Conservation (phyloP, 2,797 vertebrate species). For the Micropoecilia bifurca region DNA sequence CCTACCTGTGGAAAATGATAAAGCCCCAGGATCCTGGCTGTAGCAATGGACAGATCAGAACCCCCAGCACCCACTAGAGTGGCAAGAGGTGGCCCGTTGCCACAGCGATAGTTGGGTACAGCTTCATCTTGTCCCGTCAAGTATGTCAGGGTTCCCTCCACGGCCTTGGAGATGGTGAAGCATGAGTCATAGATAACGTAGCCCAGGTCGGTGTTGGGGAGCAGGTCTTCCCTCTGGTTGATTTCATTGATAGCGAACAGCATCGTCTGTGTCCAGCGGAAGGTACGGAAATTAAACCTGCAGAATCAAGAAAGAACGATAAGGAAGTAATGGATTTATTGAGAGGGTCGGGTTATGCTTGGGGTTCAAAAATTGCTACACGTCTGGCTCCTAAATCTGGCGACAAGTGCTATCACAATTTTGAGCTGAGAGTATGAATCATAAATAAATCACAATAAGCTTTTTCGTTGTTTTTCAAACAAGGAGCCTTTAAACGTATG, state of each 20-base stretch:
- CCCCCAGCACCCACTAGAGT: conserved; percentile 86
- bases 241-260: conserved; percentile 87
- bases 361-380: not conserved
- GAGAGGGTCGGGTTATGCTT: not conserved
- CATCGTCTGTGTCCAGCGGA: conserved; percentile 89
- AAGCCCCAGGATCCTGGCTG: conserved; percentile 87
- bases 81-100: conserved; percentile 80
- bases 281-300: conserved; percentile 88
- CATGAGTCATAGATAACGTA: conserved; percentile 90
- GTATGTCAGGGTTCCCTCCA: conserved; percentile 87
- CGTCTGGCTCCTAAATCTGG: not conserved
- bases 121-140: conserved; percentile 89
- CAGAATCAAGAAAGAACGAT: not conserved
- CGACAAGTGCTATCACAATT: not conserved
- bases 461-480: not conserved
- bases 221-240: conserved; percentile 76
- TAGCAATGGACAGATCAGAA: conserved; percentile 86
- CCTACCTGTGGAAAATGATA: conserved; percentile 88
- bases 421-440: not conserved
- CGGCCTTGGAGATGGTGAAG: conserved; percentile 88
- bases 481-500: not conserved
- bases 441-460: not conserved
- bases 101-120: conserved; percentile 87
- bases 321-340: not conserved
- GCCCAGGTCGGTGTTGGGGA: conserved; percentile 84